Base-by-base conservation (phyloP, 2,888 invertebrate species). In the Polietes domitor region DNA sequence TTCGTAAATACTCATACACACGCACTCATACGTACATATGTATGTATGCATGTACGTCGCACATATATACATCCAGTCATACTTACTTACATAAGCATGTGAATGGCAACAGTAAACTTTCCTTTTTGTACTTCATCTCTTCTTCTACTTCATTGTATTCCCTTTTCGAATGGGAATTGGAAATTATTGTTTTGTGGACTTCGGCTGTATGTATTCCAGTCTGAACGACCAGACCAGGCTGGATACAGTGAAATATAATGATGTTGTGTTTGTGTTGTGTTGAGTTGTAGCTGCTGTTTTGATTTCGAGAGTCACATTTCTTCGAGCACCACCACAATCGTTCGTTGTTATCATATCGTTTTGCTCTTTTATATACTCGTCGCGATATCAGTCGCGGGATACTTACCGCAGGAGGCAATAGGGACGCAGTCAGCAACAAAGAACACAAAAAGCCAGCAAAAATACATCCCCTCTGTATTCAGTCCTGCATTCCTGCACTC, bases 281-380 rank as follows among this genome's bases (percentile, higher is more conserved):
- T 37, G 4, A n/a, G n/a, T n/a, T n/a, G n/a, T n/a, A n/a, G n/a
- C n/a, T 77, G 68, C 77, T 78, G 80, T 82, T 76, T 75, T 76
- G 73, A 65, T 72, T 68, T 43, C 68, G 12, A 68, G 68, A 68
- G 68, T 68, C 68, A 68, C 68, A 68, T 72, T 73, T 50, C 53
- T 73, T 50, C 53, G 63, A 47, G 53, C 70, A 71, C 68, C 37
- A 32, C 32, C 7, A n/a, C 78, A 50, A 28, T 63, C 70, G 77
- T 63, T 10, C 41, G 41, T 53, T 70, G 78, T 80, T 65, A 74
- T 84, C 72, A 78, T 65, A 61, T n/a, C 63, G 74, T 58, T 70
- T 74, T 65, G 41, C 71, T 68, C 55, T 43, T 26, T 79, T 73
- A 63, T 82, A 55, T 58, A 12, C 63, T 17, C 32, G 17, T 12